Evolutionary conservation across 2,888 invertebrate species (phyloP).

Genomic region (Meta bourneti): DNA sequence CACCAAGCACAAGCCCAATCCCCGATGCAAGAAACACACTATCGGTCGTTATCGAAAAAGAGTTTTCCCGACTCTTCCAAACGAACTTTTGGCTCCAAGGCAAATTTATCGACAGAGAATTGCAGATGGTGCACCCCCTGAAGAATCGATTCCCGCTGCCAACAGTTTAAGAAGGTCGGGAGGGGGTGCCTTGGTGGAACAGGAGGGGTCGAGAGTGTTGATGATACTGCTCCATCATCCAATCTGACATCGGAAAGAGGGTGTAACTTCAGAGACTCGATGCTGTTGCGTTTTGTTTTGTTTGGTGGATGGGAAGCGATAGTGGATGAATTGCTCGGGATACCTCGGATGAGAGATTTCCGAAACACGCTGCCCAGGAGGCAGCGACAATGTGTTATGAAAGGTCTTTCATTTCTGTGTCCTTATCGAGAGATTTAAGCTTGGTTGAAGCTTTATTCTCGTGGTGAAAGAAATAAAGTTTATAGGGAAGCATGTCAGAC

Average conservation of each 20-base stretch:
- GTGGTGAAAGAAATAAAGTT: too few species aligned
- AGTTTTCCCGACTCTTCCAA: constrained; percentile 44
- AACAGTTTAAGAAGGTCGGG: constrained; percentile 23
- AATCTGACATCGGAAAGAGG: constrained; percentile 41
- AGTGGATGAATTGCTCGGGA: neutral
- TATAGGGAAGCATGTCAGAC: too few species aligned
- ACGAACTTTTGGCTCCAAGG: constrained; percentile 65
- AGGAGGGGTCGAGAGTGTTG: constrained; percentile 14
- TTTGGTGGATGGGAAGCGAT: neutral
- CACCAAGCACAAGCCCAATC: neutral
- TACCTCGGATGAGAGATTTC: neutral
- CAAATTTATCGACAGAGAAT: constrained; percentile 70
- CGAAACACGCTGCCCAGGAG: too few species aligned
- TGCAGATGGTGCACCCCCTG: constrained; percentile 64
- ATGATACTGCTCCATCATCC: constrained; percentile 70
- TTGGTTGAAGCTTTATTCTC: too few species aligned
- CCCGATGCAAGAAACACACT: neutral
- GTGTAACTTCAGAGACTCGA: neutral
- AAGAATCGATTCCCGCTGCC: constrained; percentile 42
- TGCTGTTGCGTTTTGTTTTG: constrained; percentile 24
- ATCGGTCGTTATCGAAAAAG: constrained; percentile 64
- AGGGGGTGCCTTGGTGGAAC: neutral
- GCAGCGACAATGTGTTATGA: too few species aligned
- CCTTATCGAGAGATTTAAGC: too few species aligned
- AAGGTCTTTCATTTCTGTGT: too few species aligned